Evolutionary conservation across 2,113 vertebrate genomes (phyloP).

Genomic region (Tamias sibiricus): DNA sequence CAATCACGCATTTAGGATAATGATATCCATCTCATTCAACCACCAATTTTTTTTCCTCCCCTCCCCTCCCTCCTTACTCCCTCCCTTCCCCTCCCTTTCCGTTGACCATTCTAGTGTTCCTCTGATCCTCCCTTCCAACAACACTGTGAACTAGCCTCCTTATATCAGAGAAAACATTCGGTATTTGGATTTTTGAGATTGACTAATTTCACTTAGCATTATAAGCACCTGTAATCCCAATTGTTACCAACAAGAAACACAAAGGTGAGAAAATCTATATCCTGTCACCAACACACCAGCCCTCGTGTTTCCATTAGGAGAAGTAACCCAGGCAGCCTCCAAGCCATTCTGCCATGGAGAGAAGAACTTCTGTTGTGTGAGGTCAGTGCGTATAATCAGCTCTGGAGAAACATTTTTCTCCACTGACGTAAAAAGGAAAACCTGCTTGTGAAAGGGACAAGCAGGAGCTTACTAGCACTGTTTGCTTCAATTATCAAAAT

Average conservation of each 20-base stretch:
- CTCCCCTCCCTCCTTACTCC: too few species aligned
- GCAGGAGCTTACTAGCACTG: background rate
- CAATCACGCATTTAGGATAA: too few species aligned
- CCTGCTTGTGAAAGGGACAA: background rate
- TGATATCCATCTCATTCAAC: too few species aligned
- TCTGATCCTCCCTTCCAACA: too few species aligned
- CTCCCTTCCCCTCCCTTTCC: too few species aligned
- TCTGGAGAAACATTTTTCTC: background rate
- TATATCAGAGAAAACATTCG: too few species aligned
- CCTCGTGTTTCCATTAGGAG: background rate
- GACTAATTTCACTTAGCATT: too few species aligned
- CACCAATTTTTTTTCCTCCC: too few species aligned
- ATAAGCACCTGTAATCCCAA: background rate
- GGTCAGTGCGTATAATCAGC: background rate
- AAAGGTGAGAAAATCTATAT: background rate
- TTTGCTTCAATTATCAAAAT: conserved; percentile 18
- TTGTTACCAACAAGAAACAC: background rate
- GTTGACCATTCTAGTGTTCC: too few species aligned
- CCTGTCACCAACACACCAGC: background rate
- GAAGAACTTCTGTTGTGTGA: background rate
- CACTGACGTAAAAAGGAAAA: background rate
- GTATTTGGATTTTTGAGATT: too few species aligned
- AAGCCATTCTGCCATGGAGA: background rate
- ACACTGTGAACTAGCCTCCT: too few species aligned
- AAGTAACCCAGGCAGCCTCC: background rate